phyloP scores from a whole-genome alignment of 1,140 invertebrate genomes.

The Drosophila pseudoananassae region DNA sequence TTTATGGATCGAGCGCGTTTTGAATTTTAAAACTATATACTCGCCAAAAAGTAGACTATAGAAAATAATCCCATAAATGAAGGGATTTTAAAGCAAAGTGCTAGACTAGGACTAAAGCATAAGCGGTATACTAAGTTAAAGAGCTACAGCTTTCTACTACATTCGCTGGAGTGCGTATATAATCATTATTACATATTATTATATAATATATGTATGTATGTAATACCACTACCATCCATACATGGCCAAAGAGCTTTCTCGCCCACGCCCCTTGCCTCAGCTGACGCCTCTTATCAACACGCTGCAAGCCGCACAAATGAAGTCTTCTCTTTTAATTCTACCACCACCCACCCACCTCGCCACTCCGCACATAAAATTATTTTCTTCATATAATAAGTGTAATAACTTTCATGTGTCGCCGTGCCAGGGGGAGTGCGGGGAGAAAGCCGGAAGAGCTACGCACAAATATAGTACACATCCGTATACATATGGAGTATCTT shows the following conservation, averaged over 20 bases:
- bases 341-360: conserved; percentile 18
- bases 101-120: too few species aligned
- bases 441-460: neutral
- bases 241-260: neutral
- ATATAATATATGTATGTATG: conserved; percentile 57
- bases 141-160: too few species aligned
- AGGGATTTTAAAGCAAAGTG: too few species aligned
- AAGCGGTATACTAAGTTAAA: too few species aligned
- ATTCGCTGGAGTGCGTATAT: conserved; percentile 12
- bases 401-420: conserved; percentile 80
- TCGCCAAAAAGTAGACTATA: neutral
- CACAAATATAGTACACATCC: neutral
- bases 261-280: conserved; percentile 22
- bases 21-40: conserved; percentile 51
- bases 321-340: conserved; percentile 79
- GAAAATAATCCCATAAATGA: neutral
- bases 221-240: neutral
- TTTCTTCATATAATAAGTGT: conserved; percentile 81
- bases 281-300: conserved; percentile 64
- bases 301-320: conserved; percentile 73
- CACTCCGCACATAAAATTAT: conserved; percentile 75
- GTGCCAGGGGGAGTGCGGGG: conserved; percentile 10
- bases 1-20: conserved; percentile 56
- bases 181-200: conserved; percentile 76
- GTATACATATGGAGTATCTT: neutral